A percentile compares a stretch with the other conserved stretches of the same genome.
These are phyloP conservation scores for Lepidothrix coronata DNA, from an alignment of 2,113 vertebrate genomes.

Conservation along the genomic window DNA sequence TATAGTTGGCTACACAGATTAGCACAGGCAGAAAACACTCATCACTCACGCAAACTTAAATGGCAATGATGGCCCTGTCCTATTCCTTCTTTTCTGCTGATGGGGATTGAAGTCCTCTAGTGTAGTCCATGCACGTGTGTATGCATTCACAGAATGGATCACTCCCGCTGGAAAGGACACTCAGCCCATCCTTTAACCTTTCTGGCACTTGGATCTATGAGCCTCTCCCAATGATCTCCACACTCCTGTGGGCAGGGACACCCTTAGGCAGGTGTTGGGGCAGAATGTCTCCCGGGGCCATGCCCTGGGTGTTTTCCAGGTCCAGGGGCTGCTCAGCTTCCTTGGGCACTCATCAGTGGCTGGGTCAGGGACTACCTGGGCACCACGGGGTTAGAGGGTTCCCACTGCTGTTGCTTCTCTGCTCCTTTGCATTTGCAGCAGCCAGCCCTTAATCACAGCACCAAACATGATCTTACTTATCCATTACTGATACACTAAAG, in stretches of 20 bases:
- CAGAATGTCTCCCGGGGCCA: not conserved
- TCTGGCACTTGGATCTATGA: not conserved
- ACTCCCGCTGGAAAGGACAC: not conserved
- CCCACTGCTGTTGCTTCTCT: not conserved
- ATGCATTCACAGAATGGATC: not conserved
- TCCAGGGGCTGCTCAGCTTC: not conserved
- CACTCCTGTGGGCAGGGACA: not conserved
- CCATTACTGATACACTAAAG: not conserved
- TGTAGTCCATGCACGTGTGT: not conserved
- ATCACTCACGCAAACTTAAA: not conserved
- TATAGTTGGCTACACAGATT: not conserved
- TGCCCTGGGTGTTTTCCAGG: not conserved
- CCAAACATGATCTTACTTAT: not conserved
- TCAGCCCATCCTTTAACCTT: not conserved
- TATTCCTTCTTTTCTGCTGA: not conserved
- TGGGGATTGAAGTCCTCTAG: not conserved
- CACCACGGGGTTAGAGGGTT: not conserved
- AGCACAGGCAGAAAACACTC: not conserved
- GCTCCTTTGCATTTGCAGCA: not conserved
- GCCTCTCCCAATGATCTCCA: not conserved
- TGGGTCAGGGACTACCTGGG: not conserved
- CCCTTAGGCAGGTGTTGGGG: not conserved
- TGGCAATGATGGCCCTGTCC: not conserved
- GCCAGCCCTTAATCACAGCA: not conserved
- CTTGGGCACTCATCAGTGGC: not conserved